A percentile compares a stretch with the other conserved stretches of the same genome.
Conservation (phyloP, 2,797 vertebrate species). For the Paguma larvata region DNA sequence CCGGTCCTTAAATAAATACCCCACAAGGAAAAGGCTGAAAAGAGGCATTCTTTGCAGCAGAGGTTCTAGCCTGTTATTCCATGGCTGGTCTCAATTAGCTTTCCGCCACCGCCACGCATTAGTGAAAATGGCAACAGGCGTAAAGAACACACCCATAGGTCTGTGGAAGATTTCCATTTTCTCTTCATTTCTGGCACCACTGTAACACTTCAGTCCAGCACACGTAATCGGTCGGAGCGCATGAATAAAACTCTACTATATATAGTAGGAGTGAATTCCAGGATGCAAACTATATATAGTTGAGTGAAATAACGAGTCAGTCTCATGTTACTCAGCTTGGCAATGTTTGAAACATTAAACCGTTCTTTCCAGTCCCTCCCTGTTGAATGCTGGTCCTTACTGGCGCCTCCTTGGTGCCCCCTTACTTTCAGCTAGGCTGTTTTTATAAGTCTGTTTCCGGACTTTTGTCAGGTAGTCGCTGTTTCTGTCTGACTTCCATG, state of each 20-base stretch:
- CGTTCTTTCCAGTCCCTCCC: slow-evolving; percentile 52
- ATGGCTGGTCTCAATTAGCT: slow-evolving; percentile 34
- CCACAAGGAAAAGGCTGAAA: slow-evolving; percentile 33
- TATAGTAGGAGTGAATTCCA: slow-evolving; percentile 71
- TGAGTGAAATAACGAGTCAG: slow-evolving; percentile 66
- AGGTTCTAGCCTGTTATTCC: neutral
- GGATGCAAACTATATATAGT: slow-evolving; percentile 70
- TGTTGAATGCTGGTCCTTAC: neutral
- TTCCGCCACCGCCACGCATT: neutral
- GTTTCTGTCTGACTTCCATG: neutral
- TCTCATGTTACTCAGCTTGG: slow-evolving; percentile 52
- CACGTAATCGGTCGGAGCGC: slow-evolving; percentile 43
- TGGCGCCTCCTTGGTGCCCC: neutral
- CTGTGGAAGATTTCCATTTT: slow-evolving; percentile 49
- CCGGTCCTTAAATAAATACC: slow-evolving; percentile 36
- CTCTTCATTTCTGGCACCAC: slow-evolving; percentile 49
- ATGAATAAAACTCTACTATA: slow-evolving; percentile 69
- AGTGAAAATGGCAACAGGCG: neutral
- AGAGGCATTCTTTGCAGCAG: neutral
- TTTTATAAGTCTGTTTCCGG: slow-evolving; percentile 4
- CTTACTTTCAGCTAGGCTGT: neutral
- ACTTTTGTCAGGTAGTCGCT: neutral
- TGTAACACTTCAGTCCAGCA: slow-evolving; percentile 10
- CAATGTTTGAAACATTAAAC: slow-evolving; percentile 2
- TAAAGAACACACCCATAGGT: neutral